Conservation (phyloP, 2,888 invertebrate species). For the Heliconius cydno region DNA sequence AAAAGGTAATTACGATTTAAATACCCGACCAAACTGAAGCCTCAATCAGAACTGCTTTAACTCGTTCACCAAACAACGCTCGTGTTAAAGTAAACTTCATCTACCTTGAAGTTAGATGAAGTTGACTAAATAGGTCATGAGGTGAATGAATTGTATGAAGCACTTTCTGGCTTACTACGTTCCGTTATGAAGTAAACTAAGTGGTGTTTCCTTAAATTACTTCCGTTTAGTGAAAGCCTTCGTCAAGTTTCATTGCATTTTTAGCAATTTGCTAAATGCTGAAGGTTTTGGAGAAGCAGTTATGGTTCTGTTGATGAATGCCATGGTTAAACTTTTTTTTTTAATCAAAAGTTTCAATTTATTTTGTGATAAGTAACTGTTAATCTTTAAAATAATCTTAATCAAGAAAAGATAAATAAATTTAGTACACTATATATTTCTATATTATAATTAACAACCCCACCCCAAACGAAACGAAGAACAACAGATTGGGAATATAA, state of each 20-base stretch:
- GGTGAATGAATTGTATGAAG: slow-evolving; percentile 42
- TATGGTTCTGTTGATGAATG: neutral
- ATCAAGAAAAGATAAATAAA: neutral
- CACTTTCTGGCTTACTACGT: neutral
- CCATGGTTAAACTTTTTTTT: neutral
- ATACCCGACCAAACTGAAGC: neutral
- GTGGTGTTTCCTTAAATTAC: slow-evolving; percentile 12
- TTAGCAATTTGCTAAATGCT: neutral
- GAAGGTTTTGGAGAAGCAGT: too few relatives aligned
- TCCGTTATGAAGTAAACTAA: slow-evolving; percentile 11
- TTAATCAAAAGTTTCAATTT: too few relatives aligned
- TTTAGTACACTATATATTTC: too few relatives aligned
- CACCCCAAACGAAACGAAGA: neutral
- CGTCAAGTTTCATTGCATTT: neutral
- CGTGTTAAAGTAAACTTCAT: slow-evolving; percentile 24
- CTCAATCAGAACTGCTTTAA: neutral
- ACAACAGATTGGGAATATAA: neutral
- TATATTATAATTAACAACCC: too few relatives aligned
- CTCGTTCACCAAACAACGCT: slow-evolving; percentile 14
- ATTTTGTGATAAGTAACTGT: too few relatives aligned
- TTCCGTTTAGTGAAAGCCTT: neutral
- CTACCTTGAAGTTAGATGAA: slow-evolving; percentile 34
- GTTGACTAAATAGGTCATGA: slow-evolving; percentile 42
- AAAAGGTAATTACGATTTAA: slow-evolving; percentile 5
- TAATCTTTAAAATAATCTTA: neutral